phyloP scores from a whole-genome alignment of 2,113 vertebrate genomes.

The Chlorodrepanis virens region DNA sequence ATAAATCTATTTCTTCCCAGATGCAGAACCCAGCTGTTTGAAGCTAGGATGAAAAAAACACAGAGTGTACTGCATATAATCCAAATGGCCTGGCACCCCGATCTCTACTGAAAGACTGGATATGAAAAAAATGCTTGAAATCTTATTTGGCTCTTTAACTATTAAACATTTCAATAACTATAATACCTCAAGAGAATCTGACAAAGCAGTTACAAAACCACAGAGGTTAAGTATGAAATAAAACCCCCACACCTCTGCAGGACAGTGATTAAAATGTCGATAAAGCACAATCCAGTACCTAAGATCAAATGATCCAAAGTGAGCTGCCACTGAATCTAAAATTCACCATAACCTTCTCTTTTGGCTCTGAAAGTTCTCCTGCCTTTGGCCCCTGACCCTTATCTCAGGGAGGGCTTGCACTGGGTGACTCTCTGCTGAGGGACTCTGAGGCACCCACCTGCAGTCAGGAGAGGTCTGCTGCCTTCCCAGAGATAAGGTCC shows the following conservation, averaged over 20 bases:
- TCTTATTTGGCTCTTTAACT: neutral
- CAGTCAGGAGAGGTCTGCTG: neutral
- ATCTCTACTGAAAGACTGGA: neutral
- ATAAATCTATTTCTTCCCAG: neutral
- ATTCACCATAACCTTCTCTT: neutral
- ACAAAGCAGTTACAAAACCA: neutral
- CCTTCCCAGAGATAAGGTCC: neutral
- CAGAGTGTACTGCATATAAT: fast-evolving
- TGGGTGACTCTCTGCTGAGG: neutral
- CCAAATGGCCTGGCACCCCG: neutral
- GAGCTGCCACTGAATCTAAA: neutral
- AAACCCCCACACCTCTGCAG: neutral
- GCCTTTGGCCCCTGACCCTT: neutral
- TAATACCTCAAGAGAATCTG: neutral
- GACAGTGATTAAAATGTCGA: neutral
- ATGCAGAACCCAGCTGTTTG: neutral
- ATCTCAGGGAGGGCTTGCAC: no score
- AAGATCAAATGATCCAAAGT: neutral
- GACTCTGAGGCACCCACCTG: neutral
- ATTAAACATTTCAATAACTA: neutral
- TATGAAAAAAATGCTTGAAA: neutral
- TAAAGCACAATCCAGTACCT: neutral
- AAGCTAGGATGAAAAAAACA: neutral
- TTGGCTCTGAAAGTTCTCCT: neutral
- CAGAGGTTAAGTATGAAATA: neutral